A percentile compares a stretch with the other conserved stretches of the same genome.
Evolutionary conservation across 2,797 vertebrate genomes (phyloP).

Genomic region (Sebastes matsubarae): DNA sequence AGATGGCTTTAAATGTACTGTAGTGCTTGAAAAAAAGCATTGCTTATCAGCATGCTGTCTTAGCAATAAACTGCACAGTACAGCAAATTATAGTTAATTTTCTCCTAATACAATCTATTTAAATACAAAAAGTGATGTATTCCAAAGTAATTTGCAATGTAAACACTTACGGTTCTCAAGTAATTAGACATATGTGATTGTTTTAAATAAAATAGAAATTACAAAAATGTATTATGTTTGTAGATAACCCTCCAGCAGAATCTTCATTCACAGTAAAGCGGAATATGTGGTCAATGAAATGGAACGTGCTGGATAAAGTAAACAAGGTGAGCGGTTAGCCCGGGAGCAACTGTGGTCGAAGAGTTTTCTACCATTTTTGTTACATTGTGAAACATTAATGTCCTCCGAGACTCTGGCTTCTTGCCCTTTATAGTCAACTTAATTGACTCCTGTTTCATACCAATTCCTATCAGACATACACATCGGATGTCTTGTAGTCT

Average conservation of each 20-base stretch:
- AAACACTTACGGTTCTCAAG: neutral
- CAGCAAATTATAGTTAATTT: neutral
- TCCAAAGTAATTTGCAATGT: neutral
- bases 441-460: constrained; percentile 35
- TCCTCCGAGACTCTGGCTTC: neutral
- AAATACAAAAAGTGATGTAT: neutral
- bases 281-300: neutral
- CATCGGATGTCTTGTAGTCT: constrained; percentile 9
- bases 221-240: neutral
- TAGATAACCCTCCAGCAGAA: neutral
- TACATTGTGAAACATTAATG: neutral
- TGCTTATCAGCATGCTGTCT: neutral
- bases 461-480: constrained; percentile 7
- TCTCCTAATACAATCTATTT: neutral
- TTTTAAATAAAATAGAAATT: neutral
- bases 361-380: constrained; percentile 9
- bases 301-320: neutral
- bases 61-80: neutral
- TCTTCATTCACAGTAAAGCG: neutral
- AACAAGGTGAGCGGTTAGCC: neutral
- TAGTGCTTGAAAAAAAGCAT: neutral
- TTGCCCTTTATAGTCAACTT: constrained; percentile 20
- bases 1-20: neutral
- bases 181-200: neutral
- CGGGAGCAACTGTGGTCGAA: neutral